A percentile compares a stretch with the other conserved stretches of the same genome.
Evolutionary conservation across 1,140 invertebrate genomes (phyloP).

Genomic region (Pseudoatta argentina): DNA sequence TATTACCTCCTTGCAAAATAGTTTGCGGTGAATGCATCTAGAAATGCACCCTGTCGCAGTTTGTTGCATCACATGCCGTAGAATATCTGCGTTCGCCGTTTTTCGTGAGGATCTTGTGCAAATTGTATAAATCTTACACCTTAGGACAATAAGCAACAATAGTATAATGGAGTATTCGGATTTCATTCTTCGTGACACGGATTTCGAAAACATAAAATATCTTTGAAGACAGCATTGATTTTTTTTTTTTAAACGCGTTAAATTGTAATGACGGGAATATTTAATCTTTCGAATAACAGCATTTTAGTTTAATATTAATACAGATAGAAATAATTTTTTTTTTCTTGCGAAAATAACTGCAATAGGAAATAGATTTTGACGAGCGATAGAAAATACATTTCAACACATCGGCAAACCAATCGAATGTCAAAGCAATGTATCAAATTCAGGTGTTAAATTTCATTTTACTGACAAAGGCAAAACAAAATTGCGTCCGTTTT

Average conservation of each 20-base stretch:
- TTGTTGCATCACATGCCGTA: slow-evolving; percentile 42
- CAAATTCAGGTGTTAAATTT: slow-evolving; percentile 38
- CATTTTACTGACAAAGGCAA: slow-evolving; percentile 5
- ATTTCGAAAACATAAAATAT: neutral
- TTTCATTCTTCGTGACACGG: neutral
- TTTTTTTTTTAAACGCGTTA: neutral
- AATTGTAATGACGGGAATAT: neutral
- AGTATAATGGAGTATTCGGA: slow-evolving; percentile 6
- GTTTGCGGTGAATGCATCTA: slow-evolving; percentile 59
- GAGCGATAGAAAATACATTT: slow-evolving; percentile 39
- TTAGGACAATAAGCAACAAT: slow-evolving; percentile 29
- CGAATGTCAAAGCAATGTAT: slow-evolving; percentile 44
- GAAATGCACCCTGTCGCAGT: slow-evolving; percentile 42
- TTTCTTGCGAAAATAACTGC: slow-evolving; percentile 22
- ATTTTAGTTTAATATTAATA: slow-evolving; percentile 43
- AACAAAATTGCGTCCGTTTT: slow-evolving; percentile 50
- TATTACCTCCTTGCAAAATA: slow-evolving; percentile 62
- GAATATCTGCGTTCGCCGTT: slow-evolving; percentile 47
- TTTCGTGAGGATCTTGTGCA: slow-evolving; percentile 25
- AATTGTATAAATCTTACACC: slow-evolving; percentile 32
- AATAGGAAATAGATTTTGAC: slow-evolving; percentile 39
- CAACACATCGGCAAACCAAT: slow-evolving; percentile 34
- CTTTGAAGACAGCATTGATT: slow-evolving; percentile 8
- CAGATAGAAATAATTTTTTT: slow-evolving; percentile 1
- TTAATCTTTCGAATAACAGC: neutral